phyloP scores from a whole-genome alignment of 2,113 vertebrate genomes.

The Phainopepla nitens region DNA sequence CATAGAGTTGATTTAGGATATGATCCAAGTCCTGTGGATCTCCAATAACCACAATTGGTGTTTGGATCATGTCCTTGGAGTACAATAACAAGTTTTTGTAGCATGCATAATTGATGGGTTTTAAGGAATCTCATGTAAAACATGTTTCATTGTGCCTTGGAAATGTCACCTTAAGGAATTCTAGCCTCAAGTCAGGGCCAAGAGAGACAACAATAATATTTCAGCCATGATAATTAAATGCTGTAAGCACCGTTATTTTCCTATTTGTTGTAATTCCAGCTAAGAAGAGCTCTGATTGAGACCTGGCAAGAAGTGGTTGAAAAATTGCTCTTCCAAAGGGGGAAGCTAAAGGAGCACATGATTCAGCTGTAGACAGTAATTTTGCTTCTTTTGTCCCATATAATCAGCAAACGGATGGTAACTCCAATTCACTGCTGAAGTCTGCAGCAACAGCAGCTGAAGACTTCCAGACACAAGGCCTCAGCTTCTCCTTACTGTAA shows the following conservation, averaged over 20 bases:
- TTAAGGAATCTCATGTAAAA: constrained; percentile 56
- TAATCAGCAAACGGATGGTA: neutral
- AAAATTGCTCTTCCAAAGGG: constrained; percentile 34
- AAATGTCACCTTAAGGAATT: constrained; percentile 66
- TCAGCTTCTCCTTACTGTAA: neutral
- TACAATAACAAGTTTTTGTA: constrained; percentile 55
- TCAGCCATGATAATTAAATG: constrained; percentile 54
- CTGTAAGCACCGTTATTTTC: constrained; percentile 57
- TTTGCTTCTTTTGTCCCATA: constrained; percentile 48
- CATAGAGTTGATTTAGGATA: constrained; percentile 44
- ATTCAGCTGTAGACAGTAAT: constrained; percentile 29
- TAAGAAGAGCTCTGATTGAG: constrained; percentile 60
- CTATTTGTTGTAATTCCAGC: constrained; percentile 63
- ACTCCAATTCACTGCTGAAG: neutral
- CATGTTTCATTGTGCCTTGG: constrained; percentile 30
- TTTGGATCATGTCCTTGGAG: constrained; percentile 60
- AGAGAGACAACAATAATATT: constrained; percentile 46
- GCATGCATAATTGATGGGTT: constrained; percentile 54
- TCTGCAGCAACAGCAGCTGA: neutral
- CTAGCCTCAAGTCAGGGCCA: constrained; percentile 8
- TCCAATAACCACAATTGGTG: constrained; percentile 39
- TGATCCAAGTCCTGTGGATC: constrained; percentile 57
- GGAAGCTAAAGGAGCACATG: constrained; percentile 27
- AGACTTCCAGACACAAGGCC: neutral
- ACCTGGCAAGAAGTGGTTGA: constrained; percentile 60